Evolutionary conservation across 1,140 invertebrate genomes (phyloP), one percentile per base, ranked within the genome.

Genomic region (Tetramorium parvispinum): DNA sequence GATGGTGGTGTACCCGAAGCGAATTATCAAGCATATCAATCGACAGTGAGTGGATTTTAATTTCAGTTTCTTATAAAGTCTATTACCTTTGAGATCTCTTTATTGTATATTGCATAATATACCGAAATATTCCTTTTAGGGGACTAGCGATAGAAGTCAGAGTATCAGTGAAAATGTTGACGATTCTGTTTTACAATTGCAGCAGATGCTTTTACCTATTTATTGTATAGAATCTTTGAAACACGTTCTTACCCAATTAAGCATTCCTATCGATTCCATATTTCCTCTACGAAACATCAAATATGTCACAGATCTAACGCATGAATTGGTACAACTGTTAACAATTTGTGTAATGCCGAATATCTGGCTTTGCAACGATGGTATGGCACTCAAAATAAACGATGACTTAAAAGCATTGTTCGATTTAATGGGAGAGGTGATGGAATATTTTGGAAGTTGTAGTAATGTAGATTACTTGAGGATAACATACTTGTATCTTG

Each of bases 171-270:
- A 92, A 27, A 92, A 91, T 46, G 87, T 94, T 55, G 94, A 95
- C 79, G 92, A 93, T 70, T 92, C 93, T 13, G 77, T 93, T 40
- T 87, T 96, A 27, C 94, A 94, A 86, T 79, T 94, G 16, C 94
- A 95, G 86, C 96, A 96, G 92, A 93, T 96, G 87, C 91, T 94
- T 11, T 87, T 96, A 73, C 96, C 96, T 5, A 87, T 93, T 32
- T 96, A 94, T 91, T 96, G 96, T 91, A 94, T 96, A n/a, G 94
- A 95, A 46, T 95, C 94, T 37, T 88, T 96, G 8, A 93, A 92
- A 68, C 88, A 89, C 68, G 89, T 95, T 55, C 92, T 96, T 46
- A 87, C 85, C 3, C 87, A 94, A 40, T 71, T 95, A 46, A 92
- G 89, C 63, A 81, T 91, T 68, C 90, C 92, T n/a, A 76, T 81